These are phyloP conservation scores for Neopipo cinnamomea DNA, from an alignment of 2,113 vertebrate genomes.

Conservation along the genomic window DNA sequence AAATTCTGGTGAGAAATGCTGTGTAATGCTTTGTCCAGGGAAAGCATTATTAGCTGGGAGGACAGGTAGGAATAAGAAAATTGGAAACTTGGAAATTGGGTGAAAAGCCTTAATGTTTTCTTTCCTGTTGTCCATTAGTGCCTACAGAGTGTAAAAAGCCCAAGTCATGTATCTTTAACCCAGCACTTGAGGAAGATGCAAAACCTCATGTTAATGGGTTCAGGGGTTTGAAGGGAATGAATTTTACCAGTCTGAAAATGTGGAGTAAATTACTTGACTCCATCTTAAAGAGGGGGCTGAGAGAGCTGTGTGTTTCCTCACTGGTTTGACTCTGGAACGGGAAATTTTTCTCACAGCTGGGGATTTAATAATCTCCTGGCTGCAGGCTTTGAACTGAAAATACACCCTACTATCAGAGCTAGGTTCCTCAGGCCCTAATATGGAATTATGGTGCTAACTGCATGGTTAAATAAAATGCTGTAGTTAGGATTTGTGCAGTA, in stretches of 20 bases:
- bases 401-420: background rate
- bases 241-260: background rate
- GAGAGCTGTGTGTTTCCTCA: background rate
- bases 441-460: conserved; percentile 19
- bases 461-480: conserved; percentile 1
- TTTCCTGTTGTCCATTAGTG: background rate
- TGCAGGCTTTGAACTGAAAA: conserved; percentile 15
- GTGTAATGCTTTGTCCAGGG: background rate
- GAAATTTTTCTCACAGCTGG: background rate
- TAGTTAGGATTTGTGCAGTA: conserved; percentile 10
- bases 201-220: background rate
- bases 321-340: background rate
- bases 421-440: background rate
- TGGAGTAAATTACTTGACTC: background rate
- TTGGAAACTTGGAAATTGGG: background rate
- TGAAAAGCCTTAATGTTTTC: background rate
- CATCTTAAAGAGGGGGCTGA: background rate
- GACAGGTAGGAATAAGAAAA: background rate
- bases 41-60: background rate
- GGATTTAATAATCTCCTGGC: conserved; percentile 9
- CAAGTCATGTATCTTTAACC: background rate
- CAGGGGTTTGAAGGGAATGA: background rate
- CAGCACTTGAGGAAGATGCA: background rate
- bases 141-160: background rate
- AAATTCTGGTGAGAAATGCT: background rate